Evolutionary conservation across 1,140 invertebrate species (phyloP), one percentile per base, ranked within the genome.

Genomic region (Drosophila albomicans): DNA sequence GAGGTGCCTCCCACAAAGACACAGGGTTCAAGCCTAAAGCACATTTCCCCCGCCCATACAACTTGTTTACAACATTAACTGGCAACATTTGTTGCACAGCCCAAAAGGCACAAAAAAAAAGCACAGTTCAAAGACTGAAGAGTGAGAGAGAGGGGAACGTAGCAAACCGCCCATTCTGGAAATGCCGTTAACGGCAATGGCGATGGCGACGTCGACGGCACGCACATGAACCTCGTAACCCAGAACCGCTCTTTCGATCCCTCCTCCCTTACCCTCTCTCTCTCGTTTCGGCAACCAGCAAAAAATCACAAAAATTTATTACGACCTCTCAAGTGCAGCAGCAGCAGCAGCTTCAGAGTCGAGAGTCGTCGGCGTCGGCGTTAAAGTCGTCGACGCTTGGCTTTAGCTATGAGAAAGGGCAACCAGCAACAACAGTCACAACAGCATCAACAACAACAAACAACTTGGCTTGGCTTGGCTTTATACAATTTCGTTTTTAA

Each of bases 401-500:
- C 41, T 43, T 43, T 43, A 43, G 49, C 35, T 20, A 20, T 15
- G 41, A 5, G 13, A 11, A 48, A 25, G 25, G 43, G 43, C 25
- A 61, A 46, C 64, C 64, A 35, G 61, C 74, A 32, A 32, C 5
- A 32, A 32, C 7, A 32, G 7, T 8, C 5, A 32, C 30, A 32
- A 32, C 30, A 8, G 6, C 30, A 7, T 2, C 5, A 32, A 0
- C 30, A 32, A 32, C 30, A 7, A 32, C 30, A 32, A 32, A 32
- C 30, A 7, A 32, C 30, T 20, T 20, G 30, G 7, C 10, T 10
- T 61, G 51, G 65, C 74, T 65, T 71, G 82, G 78, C 73, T 81
- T 90, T 70, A 90, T 89, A 90, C 76, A 90, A 90, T 90, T 89
- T 90, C 82, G 87, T 82, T 89, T 89, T 89, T 89, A 89, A 89